Evolutionary conservation across 2,113 vertebrate species (phyloP), one percentile per base, ranked within the genome.

Genomic region (Ammodytes dubius): DNA sequence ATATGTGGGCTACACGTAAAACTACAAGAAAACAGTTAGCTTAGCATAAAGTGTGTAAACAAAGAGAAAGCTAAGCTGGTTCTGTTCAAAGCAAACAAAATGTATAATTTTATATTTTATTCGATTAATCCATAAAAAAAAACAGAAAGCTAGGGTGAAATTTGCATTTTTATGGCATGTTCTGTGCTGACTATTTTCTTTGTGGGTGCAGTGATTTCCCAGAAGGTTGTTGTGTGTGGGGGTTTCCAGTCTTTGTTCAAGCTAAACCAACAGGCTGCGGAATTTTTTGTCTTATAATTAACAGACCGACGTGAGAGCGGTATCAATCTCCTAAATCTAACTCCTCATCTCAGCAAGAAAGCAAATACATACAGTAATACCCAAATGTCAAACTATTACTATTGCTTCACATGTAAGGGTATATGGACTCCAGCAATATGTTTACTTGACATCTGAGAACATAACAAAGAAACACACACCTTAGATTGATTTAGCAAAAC

Each of bases 161-260:
- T 57, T 46, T 7, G 17, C 40, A 12, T 15, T 64, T 64, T 6
- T 47, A 47, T 65, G 45, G 43, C 2, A 19, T 3, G 9, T 7
- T 46, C n/a, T 65, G 43, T 27, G 61, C 4, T 6, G 46, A 53
- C 37, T 53, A 13, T 61, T 17, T 61, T 27, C 1, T 14, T 61
- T 37, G 53, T 7, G 1, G 15, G 17, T 4, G 6, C 52, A 19
- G 52, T n/a, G 52, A 40, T 39, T 40, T 60, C 58, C 6, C 15
- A 42, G 40, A 63, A 17, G 5, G 4, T 45, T 50, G 27, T 50
- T 4, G 14, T 50, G 27, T 27, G 27, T 27, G 27, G 27, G 27
- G 27, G 61, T 68, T 67, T 6, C 35, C 65, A 11, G 47, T 40
- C 14, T 67, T 40, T 50, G 64, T 49, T 47, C 52, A 54, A 70